Conservation (phyloP, 2,888 invertebrate genomes). For the Venustoraphidia nigricollis region DNA sequence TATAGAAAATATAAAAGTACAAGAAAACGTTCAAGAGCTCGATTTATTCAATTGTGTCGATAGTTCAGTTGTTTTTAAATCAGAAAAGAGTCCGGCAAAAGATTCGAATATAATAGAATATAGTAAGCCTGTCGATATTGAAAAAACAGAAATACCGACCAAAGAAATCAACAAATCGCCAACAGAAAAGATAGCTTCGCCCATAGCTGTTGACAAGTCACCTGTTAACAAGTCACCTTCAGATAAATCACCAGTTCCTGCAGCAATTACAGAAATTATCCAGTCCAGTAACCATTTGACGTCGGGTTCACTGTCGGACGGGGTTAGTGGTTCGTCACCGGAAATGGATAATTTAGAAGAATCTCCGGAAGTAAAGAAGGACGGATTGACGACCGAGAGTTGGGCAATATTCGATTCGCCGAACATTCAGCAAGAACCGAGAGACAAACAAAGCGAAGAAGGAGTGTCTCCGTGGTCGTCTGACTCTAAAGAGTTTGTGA, state of each 20-base stretch:
- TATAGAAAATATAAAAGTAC: slow-evolving; percentile 12
- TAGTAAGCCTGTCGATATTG: slow-evolving; percentile 7
- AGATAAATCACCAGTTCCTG: slow-evolving; percentile 29
- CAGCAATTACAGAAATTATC: slow-evolving; percentile 22
- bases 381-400: slow-evolving; percentile 26
- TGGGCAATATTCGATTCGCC: slow-evolving; percentile 44
- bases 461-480: slow-evolving; percentile 64
- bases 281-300: slow-evolving; percentile 26
- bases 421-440: slow-evolving; percentile 15
- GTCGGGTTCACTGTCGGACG: slow-evolving; percentile 47
- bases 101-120: slow-evolving; percentile 11
- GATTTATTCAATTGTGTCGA: slow-evolving; percentile 3
- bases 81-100: slow-evolving; percentile 6
- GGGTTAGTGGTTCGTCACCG: slow-evolving; percentile 46
- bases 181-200: slow-evolving; percentile 9
- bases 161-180: slow-evolving; percentile 8
- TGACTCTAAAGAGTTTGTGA: slow-evolving; percentile 48
- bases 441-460: slow-evolving; percentile 27
- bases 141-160: slow-evolving; percentile 7
- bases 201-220: slow-evolving; percentile 6
- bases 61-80: neutral
- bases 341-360: slow-evolving; percentile 37
- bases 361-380: slow-evolving; percentile 23
- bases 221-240: slow-evolving; percentile 8
- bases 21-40: slow-evolving; percentile 12